Conservation (phyloP, 2,797 vertebrate species). For the Heliangelus exortis region DNA sequence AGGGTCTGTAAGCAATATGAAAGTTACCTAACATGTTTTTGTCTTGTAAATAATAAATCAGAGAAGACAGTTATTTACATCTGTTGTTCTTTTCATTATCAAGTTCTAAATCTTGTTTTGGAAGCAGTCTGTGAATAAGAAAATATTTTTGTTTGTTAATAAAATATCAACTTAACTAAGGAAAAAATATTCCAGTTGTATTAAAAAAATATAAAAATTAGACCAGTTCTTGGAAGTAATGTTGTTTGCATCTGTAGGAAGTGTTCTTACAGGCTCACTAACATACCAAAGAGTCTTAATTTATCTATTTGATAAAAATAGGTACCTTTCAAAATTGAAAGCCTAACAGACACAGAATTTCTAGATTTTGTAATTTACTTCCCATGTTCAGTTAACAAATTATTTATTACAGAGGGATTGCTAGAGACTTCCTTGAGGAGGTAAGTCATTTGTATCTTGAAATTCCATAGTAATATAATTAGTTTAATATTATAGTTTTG, state of each 20-base stretch:
- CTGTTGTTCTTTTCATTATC: neutral
- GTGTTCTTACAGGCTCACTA: neutral
- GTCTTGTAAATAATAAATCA: neutral
- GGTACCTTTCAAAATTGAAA: neutral
- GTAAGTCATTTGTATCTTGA: neutral
- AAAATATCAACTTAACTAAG: neutral
- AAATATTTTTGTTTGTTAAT: neutral
- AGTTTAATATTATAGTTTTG: neutral
- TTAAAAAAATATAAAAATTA: neutral
- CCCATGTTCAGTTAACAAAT: neutral
- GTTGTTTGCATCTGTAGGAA: neutral
- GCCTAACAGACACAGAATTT: neutral
- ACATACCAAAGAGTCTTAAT: neutral
- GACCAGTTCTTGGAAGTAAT: neutral
- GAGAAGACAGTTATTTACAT: neutral
- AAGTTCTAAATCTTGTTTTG: neutral
- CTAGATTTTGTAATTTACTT: neutral
- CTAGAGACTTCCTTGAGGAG: neutral
- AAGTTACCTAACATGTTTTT: neutral
- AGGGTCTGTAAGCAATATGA: neutral
- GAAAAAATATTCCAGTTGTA: neutral
- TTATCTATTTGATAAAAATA: neutral
- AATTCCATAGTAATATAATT: neutral
- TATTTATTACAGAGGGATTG: neutral
- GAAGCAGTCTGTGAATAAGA: neutral